Evolutionary conservation across 2,797 vertebrate genomes (phyloP).

Genomic region (Syncerus caffer): DNA sequence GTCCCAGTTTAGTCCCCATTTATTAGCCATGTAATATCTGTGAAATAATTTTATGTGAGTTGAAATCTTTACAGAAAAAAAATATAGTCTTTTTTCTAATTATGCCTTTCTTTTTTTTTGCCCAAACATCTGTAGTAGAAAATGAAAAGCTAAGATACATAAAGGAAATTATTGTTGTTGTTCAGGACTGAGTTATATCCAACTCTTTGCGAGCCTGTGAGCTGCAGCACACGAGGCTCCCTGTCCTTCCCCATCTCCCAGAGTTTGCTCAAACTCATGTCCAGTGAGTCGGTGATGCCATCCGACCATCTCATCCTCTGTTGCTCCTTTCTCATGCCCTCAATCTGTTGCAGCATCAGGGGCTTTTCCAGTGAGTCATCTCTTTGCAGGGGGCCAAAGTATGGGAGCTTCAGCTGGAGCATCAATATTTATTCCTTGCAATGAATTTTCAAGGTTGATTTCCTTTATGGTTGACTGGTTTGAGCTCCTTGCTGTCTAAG

Average conservation of each 20-base stretch:
- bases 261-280: not conserved
- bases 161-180: not conserved
- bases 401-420: not conserved
- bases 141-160: too few species aligned
- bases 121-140: too few species aligned
- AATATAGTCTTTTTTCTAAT: too few species aligned
- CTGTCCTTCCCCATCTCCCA: not conserved
- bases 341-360: not conserved
- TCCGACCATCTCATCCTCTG: not conserved
- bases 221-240: not conserved
- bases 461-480: not conserved
- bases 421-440: not conserved
- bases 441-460: not conserved
- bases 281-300: not conserved
- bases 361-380: not conserved
- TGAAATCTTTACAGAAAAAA: too few species aligned
- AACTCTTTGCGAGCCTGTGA: too few species aligned
- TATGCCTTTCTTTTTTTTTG: too few species aligned
- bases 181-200: too few species aligned
- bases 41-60: too few species aligned
- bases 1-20: too few species aligned
- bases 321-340: not conserved
- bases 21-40: too few species aligned
- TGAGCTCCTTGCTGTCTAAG: not conserved
- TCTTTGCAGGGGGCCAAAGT: not conserved